Conservation (phyloP, 2,113 vertebrate species). For the Nansenia antarctica region DNA sequence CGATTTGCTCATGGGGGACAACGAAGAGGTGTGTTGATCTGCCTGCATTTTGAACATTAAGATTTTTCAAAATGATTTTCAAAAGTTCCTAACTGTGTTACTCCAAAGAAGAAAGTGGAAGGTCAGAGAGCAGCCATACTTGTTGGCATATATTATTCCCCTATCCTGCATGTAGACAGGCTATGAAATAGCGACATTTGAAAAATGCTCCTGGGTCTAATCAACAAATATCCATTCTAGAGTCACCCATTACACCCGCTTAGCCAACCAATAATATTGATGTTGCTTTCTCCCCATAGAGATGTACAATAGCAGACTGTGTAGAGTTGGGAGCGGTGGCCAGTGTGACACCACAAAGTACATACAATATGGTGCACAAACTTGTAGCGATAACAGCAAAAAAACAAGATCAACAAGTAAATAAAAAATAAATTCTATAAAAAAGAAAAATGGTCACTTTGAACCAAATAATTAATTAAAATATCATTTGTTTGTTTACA, state of each 20-base stretch:
- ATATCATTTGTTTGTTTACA: no score
- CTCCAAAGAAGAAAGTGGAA: no score
- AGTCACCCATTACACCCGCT: background rate
- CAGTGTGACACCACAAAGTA: background rate
- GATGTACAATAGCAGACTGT: background rate
- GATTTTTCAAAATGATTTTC: no score
- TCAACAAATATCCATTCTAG: background rate
- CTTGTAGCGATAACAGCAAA: background rate
- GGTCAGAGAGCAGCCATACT: no score
- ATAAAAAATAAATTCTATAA: background rate
- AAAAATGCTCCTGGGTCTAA: background rate
- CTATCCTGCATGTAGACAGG: no score
- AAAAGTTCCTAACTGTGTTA: no score
- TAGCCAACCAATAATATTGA: constrained; percentile 12
- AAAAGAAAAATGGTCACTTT: background rate
- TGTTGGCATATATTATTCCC: no score
- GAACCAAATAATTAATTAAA: background rate
- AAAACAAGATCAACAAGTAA: no score
- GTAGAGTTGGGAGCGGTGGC: background rate
- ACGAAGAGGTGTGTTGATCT: no score
- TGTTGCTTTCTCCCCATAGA: background rate
- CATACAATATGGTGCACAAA: background rate
- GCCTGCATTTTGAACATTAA: no score
- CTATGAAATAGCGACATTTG: no score
- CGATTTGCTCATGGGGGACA: no score